phyloP scores from a whole-genome alignment of 2,113 vertebrate species.

The Sylvilagus bachmani region DNA sequence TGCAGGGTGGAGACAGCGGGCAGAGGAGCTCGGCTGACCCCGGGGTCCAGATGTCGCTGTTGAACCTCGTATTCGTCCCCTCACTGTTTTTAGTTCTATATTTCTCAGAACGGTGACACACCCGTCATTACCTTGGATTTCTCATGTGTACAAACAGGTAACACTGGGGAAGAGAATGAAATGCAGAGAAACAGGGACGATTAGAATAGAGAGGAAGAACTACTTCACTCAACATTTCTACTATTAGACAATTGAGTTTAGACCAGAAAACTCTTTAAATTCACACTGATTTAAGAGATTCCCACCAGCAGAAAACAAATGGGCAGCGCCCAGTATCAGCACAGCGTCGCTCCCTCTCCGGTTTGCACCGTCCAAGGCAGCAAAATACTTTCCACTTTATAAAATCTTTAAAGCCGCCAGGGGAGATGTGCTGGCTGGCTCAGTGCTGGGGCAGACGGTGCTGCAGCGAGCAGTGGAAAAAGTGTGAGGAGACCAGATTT shows the following conservation, averaged over 20 bases:
- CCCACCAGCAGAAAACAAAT: background rate
- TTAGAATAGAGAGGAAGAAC: background rate
- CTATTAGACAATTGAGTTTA: background rate
- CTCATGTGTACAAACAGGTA: background rate
- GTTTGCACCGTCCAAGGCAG: slow-evolving; percentile 81
- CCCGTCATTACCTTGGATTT: background rate
- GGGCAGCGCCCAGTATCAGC: slow-evolving; percentile 61
- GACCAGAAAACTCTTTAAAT: background rate
- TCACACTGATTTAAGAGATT: background rate
- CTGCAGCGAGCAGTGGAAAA: slow-evolving; percentile 85
- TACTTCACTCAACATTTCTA: background rate
- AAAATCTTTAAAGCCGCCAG: slow-evolving; percentile 84
- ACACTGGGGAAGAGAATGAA: background rate
- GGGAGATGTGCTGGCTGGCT: slow-evolving; percentile 84
- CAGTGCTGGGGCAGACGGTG: slow-evolving; percentile 67
- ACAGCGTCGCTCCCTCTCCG: slow-evolving; percentile 73
- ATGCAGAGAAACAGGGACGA: background rate
- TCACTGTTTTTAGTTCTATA: fast-evolving
- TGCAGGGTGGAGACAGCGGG: no score
- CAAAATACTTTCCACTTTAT: slow-evolving; percentile 89
- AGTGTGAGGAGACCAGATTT: slow-evolving; percentile 80
- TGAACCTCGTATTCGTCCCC: fast-evolving
- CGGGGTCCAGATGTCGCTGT: fast-evolving
- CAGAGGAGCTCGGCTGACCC: background rate
- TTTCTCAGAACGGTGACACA: background rate